Evolutionary conservation across 2,888 invertebrate genomes (phyloP).

Genomic region (Ephialtes manifestator): DNA sequence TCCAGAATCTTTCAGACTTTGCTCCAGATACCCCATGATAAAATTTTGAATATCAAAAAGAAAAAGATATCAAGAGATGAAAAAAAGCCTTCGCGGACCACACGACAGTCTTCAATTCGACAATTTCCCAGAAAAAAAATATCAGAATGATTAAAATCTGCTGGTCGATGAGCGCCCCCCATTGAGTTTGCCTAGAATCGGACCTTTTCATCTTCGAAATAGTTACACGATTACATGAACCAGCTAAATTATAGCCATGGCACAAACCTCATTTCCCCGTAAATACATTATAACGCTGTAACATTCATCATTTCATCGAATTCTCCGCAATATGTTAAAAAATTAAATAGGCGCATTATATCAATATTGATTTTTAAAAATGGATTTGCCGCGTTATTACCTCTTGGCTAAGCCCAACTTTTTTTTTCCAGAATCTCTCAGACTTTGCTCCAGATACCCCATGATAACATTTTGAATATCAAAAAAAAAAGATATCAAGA

Average conservation of each 20-base stretch:
- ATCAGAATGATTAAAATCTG: conserved; percentile 19
- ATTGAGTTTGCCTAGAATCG: conserved; percentile 49
- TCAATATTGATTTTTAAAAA: conserved; percentile 33
- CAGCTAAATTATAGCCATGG: conserved; percentile 8
- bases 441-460: too few species aligned
- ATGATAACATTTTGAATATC: too few species aligned
- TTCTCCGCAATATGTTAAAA: conserved; percentile 11
- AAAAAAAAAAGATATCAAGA: too few species aligned
- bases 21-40: too few species aligned
- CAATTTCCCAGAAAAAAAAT: too few species aligned
- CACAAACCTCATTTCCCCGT: neutral
- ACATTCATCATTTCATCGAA: conserved; percentile 29
- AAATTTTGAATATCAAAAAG: too few species aligned
- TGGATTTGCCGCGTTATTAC: conserved; percentile 34
- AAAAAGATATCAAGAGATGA: too few species aligned
- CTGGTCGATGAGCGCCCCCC: conserved; percentile 55
- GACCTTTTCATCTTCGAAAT: conserved; percentile 64
- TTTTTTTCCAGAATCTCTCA: too few species aligned
- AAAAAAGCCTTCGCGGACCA: too few species aligned
- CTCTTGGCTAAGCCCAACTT: too few species aligned
- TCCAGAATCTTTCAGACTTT: too few species aligned
- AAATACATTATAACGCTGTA: conserved; percentile 10
- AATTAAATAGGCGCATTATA: conserved; percentile 10
- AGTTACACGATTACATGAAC: conserved; percentile 25
- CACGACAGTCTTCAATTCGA: too few species aligned